Evolutionary conservation across 2,797 vertebrate genomes (phyloP).

Genomic region (Craterocephalus amniculus): DNA sequence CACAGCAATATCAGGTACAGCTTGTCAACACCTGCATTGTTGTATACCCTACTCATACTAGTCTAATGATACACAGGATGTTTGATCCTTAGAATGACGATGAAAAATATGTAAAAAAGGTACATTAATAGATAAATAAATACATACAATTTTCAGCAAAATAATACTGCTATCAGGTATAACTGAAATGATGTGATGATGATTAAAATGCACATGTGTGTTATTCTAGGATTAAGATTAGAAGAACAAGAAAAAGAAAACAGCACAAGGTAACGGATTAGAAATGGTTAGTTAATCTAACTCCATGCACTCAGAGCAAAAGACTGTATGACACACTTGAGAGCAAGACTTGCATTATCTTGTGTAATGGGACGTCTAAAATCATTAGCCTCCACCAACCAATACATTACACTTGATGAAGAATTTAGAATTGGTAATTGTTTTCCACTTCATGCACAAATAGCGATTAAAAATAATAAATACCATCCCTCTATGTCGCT

Average conservation of each 20-base stretch:
- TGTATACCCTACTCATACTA: too few species aligned
- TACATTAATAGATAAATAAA: conserved; percentile 12
- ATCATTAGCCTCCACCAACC: conserved; percentile 71
- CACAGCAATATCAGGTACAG: too few species aligned
- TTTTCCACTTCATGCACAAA: conserved; percentile 76
- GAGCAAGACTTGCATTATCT: conserved; percentile 69
- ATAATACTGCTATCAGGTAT: conserved; percentile 47
- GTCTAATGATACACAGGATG: neutral
- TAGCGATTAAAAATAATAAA: conserved; percentile 76
- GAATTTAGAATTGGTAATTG: conserved; percentile 73
- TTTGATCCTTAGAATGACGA: conserved; percentile 19
- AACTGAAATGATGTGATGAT: conserved; percentile 39
- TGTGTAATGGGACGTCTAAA: conserved; percentile 74
- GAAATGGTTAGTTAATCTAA: conserved; percentile 44
- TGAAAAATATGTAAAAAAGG: conserved; percentile 23
- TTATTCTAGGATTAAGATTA: conserved; percentile 22
- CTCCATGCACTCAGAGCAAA: conserved; percentile 35
- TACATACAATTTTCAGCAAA: conserved; percentile 15
- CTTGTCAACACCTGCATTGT: too few species aligned
- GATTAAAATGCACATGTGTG: conserved; percentile 43
- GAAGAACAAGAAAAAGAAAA: neutral
- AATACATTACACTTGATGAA: conserved; percentile 75
- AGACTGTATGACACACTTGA: conserved; percentile 56
- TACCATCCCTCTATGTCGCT: conserved; percentile 68
- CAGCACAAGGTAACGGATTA: conserved; percentile 12